A percentile compares a stretch with the other conserved stretches of the same genome.
phyloP scores from a whole-genome alignment of 2,797 vertebrate genomes.

The Lycodopsis pacificus region DNA sequence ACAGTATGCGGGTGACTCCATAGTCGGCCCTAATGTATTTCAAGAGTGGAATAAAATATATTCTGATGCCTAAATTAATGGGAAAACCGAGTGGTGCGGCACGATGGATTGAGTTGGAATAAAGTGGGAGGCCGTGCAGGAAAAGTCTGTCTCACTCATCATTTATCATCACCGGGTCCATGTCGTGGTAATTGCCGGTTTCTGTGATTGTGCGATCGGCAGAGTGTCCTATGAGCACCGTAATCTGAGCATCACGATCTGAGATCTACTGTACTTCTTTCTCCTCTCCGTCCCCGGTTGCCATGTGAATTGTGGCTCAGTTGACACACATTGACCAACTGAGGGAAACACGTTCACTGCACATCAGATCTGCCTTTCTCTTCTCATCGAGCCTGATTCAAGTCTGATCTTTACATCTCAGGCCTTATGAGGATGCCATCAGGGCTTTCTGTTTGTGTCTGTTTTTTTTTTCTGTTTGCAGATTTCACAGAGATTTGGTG shows the following conservation, averaged over 20 bases:
- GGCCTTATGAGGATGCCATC: background rate
- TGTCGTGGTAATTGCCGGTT: constrained; percentile 53
- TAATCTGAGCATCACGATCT: constrained; percentile 68
- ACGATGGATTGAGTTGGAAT: background rate
- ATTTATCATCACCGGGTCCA: constrained; percentile 25
- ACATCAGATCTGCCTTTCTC: constrained; percentile 11
- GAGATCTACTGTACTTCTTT: constrained; percentile 51
- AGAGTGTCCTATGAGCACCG: constrained; percentile 70
- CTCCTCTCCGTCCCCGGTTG: constrained; percentile 33
- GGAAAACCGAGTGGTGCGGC: background rate
- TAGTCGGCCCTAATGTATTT: constrained; percentile 19
- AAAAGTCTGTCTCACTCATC: constrained; percentile 21
- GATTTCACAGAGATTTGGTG: constrained; percentile 3
- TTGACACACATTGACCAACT: constrained; percentile 28
- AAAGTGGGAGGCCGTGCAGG: background rate
- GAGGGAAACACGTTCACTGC: constrained; percentile 22
- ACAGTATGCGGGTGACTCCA: constrained; percentile 44
- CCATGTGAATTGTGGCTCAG: constrained; percentile 51
- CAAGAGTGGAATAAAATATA: constrained; percentile 24
- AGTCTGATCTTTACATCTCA: constrained; percentile 11
- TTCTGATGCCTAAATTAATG: constrained; percentile 14
- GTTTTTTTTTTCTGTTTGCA: background rate
- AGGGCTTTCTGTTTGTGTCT: background rate
- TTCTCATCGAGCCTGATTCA: constrained; percentile 7
- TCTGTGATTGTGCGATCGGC: constrained; percentile 49